Conservation (phyloP, 2,888 invertebrate species). For the Pseudeuparius sepicola region DNA sequence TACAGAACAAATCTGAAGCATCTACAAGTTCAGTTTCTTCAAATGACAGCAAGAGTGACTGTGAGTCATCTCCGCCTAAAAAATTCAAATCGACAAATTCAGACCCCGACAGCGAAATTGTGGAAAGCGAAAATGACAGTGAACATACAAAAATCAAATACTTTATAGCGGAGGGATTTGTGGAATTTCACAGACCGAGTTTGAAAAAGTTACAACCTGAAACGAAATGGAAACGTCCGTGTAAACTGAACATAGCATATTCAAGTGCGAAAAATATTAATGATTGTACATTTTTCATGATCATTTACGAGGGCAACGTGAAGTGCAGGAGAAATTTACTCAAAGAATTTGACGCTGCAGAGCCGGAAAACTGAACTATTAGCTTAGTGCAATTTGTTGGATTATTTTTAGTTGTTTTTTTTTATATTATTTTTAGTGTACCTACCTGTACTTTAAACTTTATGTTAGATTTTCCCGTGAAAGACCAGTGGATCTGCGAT, state of each 20-base stretch:
- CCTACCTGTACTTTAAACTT: too few relatives aligned
- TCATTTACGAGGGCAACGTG: constrained; percentile 51
- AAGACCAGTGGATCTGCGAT: too few relatives aligned
- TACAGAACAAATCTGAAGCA: too few relatives aligned
- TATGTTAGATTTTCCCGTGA: too few relatives aligned
- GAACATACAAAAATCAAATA: constrained; percentile 26
- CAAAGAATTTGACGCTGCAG: constrained; percentile 37
- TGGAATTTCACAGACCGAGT: constrained; percentile 35
- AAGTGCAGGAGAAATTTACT: constrained; percentile 50
- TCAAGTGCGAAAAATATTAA: constrained; percentile 42
- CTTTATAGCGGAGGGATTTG: constrained; percentile 28
- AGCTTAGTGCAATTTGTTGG: too few relatives aligned
- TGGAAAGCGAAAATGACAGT: constrained; percentile 24
- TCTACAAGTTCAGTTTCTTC: too few relatives aligned
- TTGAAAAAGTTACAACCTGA: constrained; percentile 36
- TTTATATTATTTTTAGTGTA: constrained; percentile 6
- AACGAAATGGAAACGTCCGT: constrained; percentile 51
- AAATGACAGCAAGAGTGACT: too few relatives aligned
- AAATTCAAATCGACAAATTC: constrained; percentile 4
- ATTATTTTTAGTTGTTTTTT: constrained; percentile 6
- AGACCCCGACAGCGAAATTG: constrained; percentile 24
- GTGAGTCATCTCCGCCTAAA: too few relatives aligned
- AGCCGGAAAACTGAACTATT: constrained; percentile 25
- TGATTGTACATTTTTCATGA: constrained; percentile 50
- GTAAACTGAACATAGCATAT: constrained; percentile 54